Base-by-base conservation (phyloP, 2,888 invertebrate species). In the Megastigmus dorsalis region DNA sequence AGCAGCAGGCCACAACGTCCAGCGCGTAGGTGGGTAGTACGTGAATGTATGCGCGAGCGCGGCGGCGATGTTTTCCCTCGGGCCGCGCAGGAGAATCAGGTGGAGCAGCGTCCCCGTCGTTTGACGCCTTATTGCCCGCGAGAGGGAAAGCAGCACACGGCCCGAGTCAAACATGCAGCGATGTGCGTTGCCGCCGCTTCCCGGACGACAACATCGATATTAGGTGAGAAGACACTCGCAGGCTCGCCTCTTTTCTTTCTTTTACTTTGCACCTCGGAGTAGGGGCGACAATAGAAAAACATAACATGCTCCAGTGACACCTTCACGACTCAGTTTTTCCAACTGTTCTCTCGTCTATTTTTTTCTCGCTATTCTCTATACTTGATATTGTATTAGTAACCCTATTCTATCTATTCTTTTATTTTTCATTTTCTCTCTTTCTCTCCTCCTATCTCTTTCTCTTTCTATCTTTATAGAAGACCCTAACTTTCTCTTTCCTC, bases 401-500 rank as follows among this genome's bases (percentile, higher is more conserved):
- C 4, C 3, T 3, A 18, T 52, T 28, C 28, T 26, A 28, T 4
- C 3, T 3, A 18, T 52, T 28, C 28, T 26, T 18, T 43, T 43
- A 13, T 43, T 15, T 4, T 43, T 13, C 43, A 28, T n/a, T 63
- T 26, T 63, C 9, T 43, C 33, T 43, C 30, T 36, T 23, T 28
- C 15, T 20, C n/a, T 63, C 50, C 15, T 6, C 23, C 6, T 62
- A 10, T 50, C 20, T 50, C 30, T 50, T 9, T 36, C 23, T 50
- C 26, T n/a, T 3, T 23, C 18, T 36, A 30, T 45, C 15, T 3
- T 5, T 48, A 15, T 26, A 43, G 38, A 57, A 57, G 38, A 57
- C 38, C n/a, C 43, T 48, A 43, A 66, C 66, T 66, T 66, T 66
- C 66, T 66, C 66, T 66, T 66, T 66, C 38, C 59, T 50, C 50